A percentile compares a stretch with the other conserved stretches of the same genome.
Evolutionary conservation across 2,888 invertebrate species (phyloP).

Genomic region (Drosophila atripex): DNA sequence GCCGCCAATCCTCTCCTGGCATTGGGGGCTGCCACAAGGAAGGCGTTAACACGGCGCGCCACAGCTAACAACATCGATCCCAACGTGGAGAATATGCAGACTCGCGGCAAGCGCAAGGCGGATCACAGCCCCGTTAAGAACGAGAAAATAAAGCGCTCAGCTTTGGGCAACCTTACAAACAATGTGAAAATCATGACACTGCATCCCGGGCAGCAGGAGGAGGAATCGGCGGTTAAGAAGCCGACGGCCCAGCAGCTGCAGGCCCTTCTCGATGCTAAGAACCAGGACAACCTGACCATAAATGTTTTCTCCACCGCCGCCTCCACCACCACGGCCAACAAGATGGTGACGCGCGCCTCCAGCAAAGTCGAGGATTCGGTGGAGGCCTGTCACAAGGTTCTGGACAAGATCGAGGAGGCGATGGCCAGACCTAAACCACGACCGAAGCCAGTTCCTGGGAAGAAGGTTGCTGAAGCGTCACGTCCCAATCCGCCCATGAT

Average conservation of each 20-base stretch:
- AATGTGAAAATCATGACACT: constrained; percentile 79
- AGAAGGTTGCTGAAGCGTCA: constrained; percentile 19
- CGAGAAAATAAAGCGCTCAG: constrained; percentile 90
- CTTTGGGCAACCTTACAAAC: constrained; percentile 94
- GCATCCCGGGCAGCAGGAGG: constrained; percentile 80
- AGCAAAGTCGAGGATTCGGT: constrained; percentile 62
- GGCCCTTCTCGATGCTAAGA: constrained; percentile 68
- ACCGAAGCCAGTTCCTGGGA: constrained; percentile 19
- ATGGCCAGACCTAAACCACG: constrained; percentile 52
- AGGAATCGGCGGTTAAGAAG: constrained; percentile 71
- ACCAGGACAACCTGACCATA: constrained; percentile 55
- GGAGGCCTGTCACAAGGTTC: constrained; percentile 60
- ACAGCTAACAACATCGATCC: constrained; percentile 68
- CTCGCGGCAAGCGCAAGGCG: constrained; percentile 90
- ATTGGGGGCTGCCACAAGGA: constrained; percentile 57
- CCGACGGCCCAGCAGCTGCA: constrained; percentile 71
- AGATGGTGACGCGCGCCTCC: constrained; percentile 76
- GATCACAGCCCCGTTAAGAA: constrained; percentile 91
- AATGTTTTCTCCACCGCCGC: constrained; percentile 34
- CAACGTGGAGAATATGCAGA: constrained; percentile 78
- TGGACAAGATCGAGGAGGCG: constrained; percentile 57
- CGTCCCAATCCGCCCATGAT: constrained; percentile 1
- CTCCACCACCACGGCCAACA: constrained; percentile 44
- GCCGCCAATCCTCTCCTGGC: constrained; percentile 62
- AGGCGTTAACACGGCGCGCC: constrained; percentile 74